phyloP scores from a whole-genome alignment of 2,888 invertebrate species.

The Nephrotoma appendiculata region DNA sequence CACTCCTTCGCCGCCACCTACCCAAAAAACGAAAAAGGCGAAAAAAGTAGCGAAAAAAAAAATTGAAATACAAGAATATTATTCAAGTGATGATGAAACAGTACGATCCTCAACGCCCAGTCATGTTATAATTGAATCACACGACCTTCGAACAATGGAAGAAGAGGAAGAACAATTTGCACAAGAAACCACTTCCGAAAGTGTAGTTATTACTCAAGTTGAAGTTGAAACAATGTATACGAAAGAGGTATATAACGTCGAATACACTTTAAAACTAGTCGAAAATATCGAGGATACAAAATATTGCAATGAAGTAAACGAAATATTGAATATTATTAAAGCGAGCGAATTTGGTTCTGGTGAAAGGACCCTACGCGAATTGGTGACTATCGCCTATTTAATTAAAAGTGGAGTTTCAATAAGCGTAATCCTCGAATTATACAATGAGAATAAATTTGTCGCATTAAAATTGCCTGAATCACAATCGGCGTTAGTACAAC shows the following conservation, averaged over 20 bases:
- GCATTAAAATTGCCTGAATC: slow-evolving; percentile 65
- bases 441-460: slow-evolving; percentile 65
- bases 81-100: slow-evolving; percentile 24
- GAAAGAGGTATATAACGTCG: neutral
- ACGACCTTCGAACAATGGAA: neutral
- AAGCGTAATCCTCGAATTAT: slow-evolving; percentile 61
- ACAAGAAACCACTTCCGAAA: neutral
- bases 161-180: neutral
- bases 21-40: slow-evolving; percentile 32
- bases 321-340: slow-evolving; percentile 56
- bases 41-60: slow-evolving; percentile 21
- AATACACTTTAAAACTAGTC: slow-evolving; percentile 31
- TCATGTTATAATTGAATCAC: neutral
- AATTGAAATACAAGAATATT: slow-evolving; percentile 11
- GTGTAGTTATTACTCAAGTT: neutral
- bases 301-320: slow-evolving; percentile 57
- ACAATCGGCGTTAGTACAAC: slow-evolving; percentile 68
- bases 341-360: slow-evolving; percentile 70
- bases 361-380: slow-evolving; percentile 60
- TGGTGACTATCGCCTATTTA: slow-evolving; percentile 69
- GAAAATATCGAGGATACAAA: slow-evolving; percentile 40
- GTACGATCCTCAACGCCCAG: neutral
- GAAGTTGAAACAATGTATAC: neutral
- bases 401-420: slow-evolving; percentile 60
- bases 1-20: slow-evolving; percentile 7